Conservation (phyloP, 2,797 vertebrate genomes). For the Micropoecilia bifurca region DNA sequence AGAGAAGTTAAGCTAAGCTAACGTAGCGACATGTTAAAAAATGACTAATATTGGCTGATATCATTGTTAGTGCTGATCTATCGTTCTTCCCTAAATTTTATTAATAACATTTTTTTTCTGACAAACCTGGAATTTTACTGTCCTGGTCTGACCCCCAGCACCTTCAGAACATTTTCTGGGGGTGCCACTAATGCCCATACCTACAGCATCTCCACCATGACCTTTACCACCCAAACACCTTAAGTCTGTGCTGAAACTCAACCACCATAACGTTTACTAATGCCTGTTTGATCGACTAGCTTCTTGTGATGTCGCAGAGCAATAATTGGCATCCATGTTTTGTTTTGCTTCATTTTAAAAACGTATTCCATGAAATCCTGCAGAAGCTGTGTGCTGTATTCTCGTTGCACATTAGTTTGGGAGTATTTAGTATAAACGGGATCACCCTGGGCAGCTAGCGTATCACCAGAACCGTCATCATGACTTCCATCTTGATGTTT, state of each 20-base stretch:
- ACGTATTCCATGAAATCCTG: background rate
- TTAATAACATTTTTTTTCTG: no score
- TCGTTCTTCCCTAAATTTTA: no score
- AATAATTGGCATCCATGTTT: background rate
- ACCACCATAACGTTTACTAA: background rate
- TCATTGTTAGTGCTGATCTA: no score
- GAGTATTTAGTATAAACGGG: slow-evolving; percentile 7
- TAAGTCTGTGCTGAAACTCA: background rate
- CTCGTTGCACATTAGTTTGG: background rate
- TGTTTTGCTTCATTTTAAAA: background rate
- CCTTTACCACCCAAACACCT: background rate
- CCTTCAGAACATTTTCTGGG: no score
- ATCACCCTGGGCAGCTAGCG: slow-evolving; percentile 60
- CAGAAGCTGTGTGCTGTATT: background rate
- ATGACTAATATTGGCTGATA: no score
- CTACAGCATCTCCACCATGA: no score
- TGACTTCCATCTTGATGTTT: slow-evolving; percentile 67
- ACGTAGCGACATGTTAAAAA: background rate
- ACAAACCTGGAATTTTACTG: background rate
- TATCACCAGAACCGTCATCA: slow-evolving; percentile 70
- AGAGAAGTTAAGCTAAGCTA: background rate
- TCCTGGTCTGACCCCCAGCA: background rate
- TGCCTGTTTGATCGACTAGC: background rate
- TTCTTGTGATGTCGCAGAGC: background rate
- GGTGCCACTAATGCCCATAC: no score